phyloP scores from a whole-genome alignment of 1,140 invertebrate genomes.

The Coelopa frigida region DNA sequence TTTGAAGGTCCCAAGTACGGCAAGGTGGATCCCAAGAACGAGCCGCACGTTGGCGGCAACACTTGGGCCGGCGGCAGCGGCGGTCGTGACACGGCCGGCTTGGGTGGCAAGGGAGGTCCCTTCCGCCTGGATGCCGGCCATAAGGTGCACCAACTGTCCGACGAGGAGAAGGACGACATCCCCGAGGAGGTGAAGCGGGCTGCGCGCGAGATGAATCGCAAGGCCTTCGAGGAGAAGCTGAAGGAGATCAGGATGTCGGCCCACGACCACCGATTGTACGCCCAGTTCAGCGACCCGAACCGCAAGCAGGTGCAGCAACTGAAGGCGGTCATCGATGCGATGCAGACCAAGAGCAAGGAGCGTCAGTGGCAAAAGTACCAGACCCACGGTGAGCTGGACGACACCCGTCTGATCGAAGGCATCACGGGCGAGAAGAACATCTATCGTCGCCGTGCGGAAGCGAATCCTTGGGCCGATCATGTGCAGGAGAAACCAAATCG shows the following conservation, averaged over 20 bases:
- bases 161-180: slow-evolving; percentile 83
- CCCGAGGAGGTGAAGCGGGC: slow-evolving; percentile 83
- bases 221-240: slow-evolving; percentile 81
- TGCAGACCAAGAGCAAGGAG: slow-evolving; percentile 90
- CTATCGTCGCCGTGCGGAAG: slow-evolving; percentile 74
- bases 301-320: slow-evolving; percentile 64
- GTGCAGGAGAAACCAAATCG: slow-evolving; percentile 83
- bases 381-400: slow-evolving; percentile 91
- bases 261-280: slow-evolving; percentile 84
- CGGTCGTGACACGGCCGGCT: slow-evolving; percentile 84
- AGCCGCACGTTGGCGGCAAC: slow-evolving; percentile 92
- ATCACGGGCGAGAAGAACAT: slow-evolving; percentile 88
- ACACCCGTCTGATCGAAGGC: slow-evolving; percentile 92
- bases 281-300: slow-evolving; percentile 71
- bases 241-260: slow-evolving; percentile 92
- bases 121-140: slow-evolving; percentile 89
- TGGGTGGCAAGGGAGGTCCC: slow-evolving; percentile 87
- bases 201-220: slow-evolving; percentile 85
- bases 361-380: slow-evolving; percentile 88
- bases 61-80: slow-evolving; percentile 95
- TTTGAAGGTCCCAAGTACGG: slow-evolving; percentile 73
- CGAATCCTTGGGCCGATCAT: slow-evolving; percentile 76
- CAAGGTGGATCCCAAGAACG: slow-evolving; percentile 79
- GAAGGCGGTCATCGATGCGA: slow-evolving; percentile 57
- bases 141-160: slow-evolving; percentile 81